Evolutionary conservation across 2,113 vertebrate genomes (phyloP), one percentile per base, ranked within the genome.

Genomic region (Centropristis striata): DNA sequence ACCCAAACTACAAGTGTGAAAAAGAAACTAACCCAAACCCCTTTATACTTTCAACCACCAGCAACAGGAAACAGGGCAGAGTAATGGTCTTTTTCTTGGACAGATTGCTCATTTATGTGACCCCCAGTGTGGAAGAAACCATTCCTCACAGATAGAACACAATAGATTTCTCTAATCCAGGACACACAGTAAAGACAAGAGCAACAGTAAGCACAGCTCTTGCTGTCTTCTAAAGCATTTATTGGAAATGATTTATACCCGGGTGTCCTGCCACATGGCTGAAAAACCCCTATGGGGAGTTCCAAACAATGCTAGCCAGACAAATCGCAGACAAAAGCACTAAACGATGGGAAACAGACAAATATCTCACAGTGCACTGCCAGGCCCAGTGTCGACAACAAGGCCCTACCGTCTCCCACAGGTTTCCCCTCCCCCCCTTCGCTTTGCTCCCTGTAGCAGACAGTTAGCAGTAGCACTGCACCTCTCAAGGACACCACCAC

Each of bases 401-500:
- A 66, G 75, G 58, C 77, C 78, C 50, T 57, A 49, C 68, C 9
- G 44, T 85, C 87, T 85, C 76, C 85, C 68, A 84, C 83, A 90
- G 85, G 78, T 80, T 82, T 73, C 68, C 88, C 79, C 80, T 84
- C 85, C 86, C 87, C 23, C 21, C 64, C 89, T 81, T 70, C 68
- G 2, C 53, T 68, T 67, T 67, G 51, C 83, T 81, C 83, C 78
- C 71, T 84, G 71, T 87, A 85, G 86, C 86, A 91, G 84, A 71
- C 74, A 60, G 81, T 85, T 88, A 90, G 90, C 90, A 78, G 37
- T 77, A 86, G 80, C 85, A 73, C 73, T 81, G 85, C 61, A 90
- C 87, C 84, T 91, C 85, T 93, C 90, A 94, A 93, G 93, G 93
- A 92, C 93, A 92, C 71, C 86, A 84, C 68, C 57, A 81, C 27